A percentile compares a stretch with the other conserved stretches of the same genome.
Conservation (phyloP, 1,140 invertebrate genomes). For the Drosophila rufa region DNA sequence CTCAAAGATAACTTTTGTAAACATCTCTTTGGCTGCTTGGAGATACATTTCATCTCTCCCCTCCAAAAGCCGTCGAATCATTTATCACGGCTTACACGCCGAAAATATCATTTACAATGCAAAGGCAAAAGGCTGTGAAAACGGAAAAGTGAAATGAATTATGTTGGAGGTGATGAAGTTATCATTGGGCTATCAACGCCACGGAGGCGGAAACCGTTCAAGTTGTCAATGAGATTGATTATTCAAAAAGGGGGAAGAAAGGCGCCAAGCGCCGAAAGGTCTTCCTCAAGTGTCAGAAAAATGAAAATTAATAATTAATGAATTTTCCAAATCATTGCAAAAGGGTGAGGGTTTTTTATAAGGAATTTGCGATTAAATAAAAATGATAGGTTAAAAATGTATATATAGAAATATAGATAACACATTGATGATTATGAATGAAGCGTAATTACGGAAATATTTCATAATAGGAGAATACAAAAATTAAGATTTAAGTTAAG, state of each 20-base stretch:
- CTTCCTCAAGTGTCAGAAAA: conserved; percentile 51
- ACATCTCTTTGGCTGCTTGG: conserved; percentile 28
- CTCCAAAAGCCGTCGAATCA: conserved; percentile 39
- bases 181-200: conserved; percentile 49
- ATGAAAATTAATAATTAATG: conserved; percentile 54
- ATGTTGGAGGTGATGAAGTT: conserved; percentile 60
- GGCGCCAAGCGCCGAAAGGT: conserved; percentile 20
- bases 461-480: too few species aligned
- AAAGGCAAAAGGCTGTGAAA: conserved; percentile 33
- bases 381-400: neutral
- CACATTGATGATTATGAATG: neutral
- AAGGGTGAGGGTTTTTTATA: neutral
- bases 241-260: conserved; percentile 26
- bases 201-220: conserved; percentile 42
- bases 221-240: conserved; percentile 77
- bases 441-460: too few species aligned
- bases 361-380: too few species aligned
- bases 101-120: conserved; percentile 74
- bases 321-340: conserved; percentile 3
- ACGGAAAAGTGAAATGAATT: conserved; percentile 56
- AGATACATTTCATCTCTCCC: conserved; percentile 24
- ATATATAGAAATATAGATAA: neutral
- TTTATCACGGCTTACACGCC: conserved; percentile 72
- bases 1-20: conserved; percentile 45
- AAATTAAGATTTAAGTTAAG: too few species aligned